phyloP scores from a whole-genome alignment of 2,888 invertebrate species.

The Xylophagus ater region DNA sequence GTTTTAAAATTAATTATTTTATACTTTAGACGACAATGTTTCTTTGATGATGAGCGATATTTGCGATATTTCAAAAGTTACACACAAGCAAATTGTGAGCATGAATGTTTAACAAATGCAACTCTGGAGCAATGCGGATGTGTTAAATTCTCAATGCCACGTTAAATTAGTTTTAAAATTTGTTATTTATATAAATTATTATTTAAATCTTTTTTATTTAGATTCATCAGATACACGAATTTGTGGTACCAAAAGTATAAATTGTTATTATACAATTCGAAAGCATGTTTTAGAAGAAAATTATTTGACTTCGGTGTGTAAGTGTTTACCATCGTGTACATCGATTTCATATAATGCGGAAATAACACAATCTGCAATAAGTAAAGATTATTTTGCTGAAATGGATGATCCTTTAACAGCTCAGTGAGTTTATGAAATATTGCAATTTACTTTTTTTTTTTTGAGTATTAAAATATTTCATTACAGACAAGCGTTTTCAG shows the following conservation, averaged over 20 bases:
- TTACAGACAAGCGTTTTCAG: too few species aligned
- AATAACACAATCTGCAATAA: conserved; percentile 59
- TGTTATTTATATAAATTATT: too few species aligned
- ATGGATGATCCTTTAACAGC: too few species aligned
- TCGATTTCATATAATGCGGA: conserved; percentile 61
- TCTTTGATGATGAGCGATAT: conserved; percentile 51
- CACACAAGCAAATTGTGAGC: conserved; percentile 60
- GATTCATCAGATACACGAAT: conserved; percentile 31
- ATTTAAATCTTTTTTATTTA: conserved; percentile 20
- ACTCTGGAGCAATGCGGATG: conserved; percentile 53
- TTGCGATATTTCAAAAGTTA: conserved; percentile 54
- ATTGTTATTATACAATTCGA: conserved; percentile 32
- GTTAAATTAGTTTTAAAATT: conserved; percentile 15
- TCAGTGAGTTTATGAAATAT: too few species aligned
- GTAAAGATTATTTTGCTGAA: too few species aligned
- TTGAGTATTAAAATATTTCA: too few species aligned
- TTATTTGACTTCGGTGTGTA: conserved; percentile 21
- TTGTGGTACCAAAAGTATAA: conserved; percentile 32
- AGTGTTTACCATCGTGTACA: conserved; percentile 53
- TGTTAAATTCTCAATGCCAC: conserved; percentile 59
- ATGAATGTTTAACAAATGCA: conserved; percentile 58
- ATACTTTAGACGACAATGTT: conserved; percentile 48
- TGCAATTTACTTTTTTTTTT: too few species aligned
- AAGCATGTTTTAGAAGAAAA: too few species aligned
- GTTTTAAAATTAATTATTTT: too few species aligned